Evolutionary conservation across 2,113 vertebrate genomes (phyloP).

Genomic region (Setophaga petechia): DNA sequence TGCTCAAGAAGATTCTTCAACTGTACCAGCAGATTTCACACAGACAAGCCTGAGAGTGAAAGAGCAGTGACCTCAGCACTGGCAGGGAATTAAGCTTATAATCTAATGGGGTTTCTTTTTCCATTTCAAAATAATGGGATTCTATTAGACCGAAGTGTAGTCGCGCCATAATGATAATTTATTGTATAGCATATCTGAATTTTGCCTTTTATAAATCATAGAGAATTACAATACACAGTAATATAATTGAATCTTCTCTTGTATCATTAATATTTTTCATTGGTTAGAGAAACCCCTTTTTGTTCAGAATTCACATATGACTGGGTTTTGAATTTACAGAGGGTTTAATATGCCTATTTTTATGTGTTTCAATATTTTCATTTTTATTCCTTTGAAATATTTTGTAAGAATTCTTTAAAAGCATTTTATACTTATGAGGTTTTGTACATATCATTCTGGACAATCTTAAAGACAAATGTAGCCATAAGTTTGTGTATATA

Average conservation of each 20-base stretch:
- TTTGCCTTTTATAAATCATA: constrained; percentile 51
- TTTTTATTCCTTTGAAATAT: neutral
- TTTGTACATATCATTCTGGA: neutral
- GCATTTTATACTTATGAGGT: neutral
- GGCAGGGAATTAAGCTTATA: constrained; percentile 42
- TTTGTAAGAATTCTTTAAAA: neutral
- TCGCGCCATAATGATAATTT: constrained; percentile 26
- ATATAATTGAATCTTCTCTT: constrained; percentile 41
- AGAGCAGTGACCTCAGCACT: constrained; percentile 48
- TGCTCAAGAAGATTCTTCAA: neutral
- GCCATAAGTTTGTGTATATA: neutral
- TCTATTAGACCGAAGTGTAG: constrained; percentile 55
- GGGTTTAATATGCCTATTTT: neutral
- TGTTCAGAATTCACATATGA: neutral
- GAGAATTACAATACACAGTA: neutral
- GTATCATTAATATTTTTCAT: constrained; percentile 11
- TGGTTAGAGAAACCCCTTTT: neutral
- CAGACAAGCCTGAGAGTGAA: neutral
- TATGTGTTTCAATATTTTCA: neutral
- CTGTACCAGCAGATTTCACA: neutral
- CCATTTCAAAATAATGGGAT: constrained; percentile 63
- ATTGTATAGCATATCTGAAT: constrained; percentile 27
- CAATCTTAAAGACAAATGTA: neutral
- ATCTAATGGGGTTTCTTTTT: constrained; percentile 53
- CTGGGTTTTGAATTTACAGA: neutral